phyloP scores from a whole-genome alignment of 2,797 vertebrate species.

The Notamacropus eugenii region DNA sequence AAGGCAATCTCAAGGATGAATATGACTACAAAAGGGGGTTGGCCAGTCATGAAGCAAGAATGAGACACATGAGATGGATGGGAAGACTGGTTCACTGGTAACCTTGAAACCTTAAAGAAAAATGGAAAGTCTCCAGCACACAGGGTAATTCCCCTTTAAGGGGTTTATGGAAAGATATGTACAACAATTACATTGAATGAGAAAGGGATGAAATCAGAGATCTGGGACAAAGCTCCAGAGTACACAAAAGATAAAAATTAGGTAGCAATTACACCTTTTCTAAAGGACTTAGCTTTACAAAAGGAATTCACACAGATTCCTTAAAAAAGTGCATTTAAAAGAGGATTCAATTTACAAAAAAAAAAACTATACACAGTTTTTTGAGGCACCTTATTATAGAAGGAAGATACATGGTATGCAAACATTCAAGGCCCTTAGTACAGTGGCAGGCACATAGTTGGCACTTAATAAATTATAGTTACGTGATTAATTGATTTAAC shows the following conservation, averaged over 20 bases:
- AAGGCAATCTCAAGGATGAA: background rate
- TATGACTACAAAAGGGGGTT: background rate
- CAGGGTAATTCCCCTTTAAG: background rate
- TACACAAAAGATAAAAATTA: background rate
- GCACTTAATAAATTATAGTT: no score
- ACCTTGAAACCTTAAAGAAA: background rate
- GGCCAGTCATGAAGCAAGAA: background rate
- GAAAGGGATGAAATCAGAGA: background rate
- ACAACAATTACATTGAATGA: background rate
- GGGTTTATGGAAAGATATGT: background rate
- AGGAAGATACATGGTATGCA: background rate
- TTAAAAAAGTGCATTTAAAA: background rate
- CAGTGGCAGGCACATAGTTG: background rate
- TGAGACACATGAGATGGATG: background rate
- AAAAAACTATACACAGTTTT: background rate
- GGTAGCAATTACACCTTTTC: background rate
- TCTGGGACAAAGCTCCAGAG: background rate
- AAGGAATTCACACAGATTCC: background rate
- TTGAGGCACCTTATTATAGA: background rate
- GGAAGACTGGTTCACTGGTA: background rate
- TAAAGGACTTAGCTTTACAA: background rate
- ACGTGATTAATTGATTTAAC: no score
- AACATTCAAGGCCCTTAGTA: background rate
- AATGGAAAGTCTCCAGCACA: background rate
- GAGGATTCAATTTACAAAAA: background rate